Base-by-base conservation (phyloP, 1,140 invertebrate genomes). In the Homarus americanus region DNA sequence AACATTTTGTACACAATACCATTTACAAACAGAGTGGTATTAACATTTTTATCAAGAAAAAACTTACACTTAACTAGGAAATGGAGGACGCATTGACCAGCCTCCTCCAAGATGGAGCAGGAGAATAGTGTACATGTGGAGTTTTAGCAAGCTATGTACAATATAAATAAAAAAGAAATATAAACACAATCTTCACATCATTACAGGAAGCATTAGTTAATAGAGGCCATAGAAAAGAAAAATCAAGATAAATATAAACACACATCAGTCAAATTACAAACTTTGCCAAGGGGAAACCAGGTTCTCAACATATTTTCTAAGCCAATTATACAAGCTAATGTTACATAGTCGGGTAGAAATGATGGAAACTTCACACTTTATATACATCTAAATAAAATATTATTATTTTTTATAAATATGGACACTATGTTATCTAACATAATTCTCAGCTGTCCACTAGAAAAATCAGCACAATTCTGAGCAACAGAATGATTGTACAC, bases 1-100 rank as follows among this genome's bases (percentile, higher is more conserved):
- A 91, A 85, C 89, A 91, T 80, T 91, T 91, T 91, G 89, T 91
- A 91, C 89, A 91, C 89, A 91, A 91, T 91, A 91, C 89, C 89
- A 91, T 91, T 85, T 91, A 91, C 89, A 91, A 91, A 91, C 89
- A 91, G 83, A 91, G 89, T 91, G 89, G 83, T 91, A 91, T 91
- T 86, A 91, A 91, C 89, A 91, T 91, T 91, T 87, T 91, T 85
- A 85, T 91, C 78, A 91, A 86, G 89, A 91, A 86, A 91, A 86
- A 91, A 91, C 82, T 82, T 91, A 85, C 75, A 86, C 75, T 79
- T 91, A 86, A 85, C 89, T 85, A 91, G 89, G 89, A 91, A 88
- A 85, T 84, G 89, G 75, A 91, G 89, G 83, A 91, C 40, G 76
- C 75, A 78, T 40, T 75, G 83, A 85, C 34, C n/a, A 49, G 75